A percentile compares a stretch with the other conserved stretches of the same genome.
phyloP scores from a whole-genome alignment of 2,797 vertebrate species.

The Propithecus perrieri region DNA sequence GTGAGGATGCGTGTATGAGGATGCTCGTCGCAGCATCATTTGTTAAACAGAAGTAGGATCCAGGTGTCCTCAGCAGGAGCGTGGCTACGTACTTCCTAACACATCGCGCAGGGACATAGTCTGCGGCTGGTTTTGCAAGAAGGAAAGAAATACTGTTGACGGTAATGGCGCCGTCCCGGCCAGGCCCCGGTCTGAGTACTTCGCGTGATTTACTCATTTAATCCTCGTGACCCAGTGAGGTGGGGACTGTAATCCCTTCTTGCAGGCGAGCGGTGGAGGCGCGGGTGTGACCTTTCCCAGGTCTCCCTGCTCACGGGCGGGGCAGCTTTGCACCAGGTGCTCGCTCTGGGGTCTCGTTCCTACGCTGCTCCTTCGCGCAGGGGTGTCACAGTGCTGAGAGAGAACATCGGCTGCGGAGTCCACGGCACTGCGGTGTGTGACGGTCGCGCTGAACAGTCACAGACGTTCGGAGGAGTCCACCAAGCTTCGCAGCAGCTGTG shows the following conservation, averaged over 20 bases:
- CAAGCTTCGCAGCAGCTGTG: no score
- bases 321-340: not conserved
- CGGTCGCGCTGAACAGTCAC: not conserved
- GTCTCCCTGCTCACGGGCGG: not conserved
- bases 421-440: not conserved
- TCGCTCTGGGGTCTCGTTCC: not conserved
- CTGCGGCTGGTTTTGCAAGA: not conserved
- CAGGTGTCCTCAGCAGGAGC: not conserved
- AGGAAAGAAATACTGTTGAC: not conserved
- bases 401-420: fast-evolving
- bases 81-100: not conserved
- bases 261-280: not conserved
- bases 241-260: not conserved
- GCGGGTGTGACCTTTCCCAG: not conserved
- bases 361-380: not conserved
- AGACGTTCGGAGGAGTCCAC: not conserved
- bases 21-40: not conserved
- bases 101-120: not conserved
- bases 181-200: not conserved
- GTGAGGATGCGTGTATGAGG: not conserved
- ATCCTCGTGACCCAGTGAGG: not conserved
- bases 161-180: not conserved
- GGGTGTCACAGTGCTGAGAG: not conserved
- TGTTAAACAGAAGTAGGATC: no score
- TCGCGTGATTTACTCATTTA: not conserved